Evolutionary conservation across 2,797 vertebrate genomes (phyloP).

Genomic region (Nasua narica): DNA sequence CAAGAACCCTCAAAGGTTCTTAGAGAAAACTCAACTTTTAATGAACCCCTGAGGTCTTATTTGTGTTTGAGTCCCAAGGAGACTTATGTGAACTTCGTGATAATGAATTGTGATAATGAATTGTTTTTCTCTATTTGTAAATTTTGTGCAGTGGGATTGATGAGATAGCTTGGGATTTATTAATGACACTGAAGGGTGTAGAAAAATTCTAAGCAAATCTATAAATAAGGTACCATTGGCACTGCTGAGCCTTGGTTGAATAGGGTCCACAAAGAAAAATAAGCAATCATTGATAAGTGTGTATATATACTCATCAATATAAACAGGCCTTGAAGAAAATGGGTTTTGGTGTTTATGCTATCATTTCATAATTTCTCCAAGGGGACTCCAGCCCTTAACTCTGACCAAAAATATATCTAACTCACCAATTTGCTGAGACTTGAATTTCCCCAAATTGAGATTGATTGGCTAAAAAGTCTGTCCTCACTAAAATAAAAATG

Average conservation of each 20-base stretch:
- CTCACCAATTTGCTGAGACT: background rate
- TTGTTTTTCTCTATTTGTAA: conserved; percentile 47
- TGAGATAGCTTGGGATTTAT: background rate
- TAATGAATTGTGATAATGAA: conserved; percentile 69
- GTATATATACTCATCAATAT: background rate
- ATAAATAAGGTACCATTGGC: background rate
- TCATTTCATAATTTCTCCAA: background rate
- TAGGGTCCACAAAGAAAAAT: background rate
- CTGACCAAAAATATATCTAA: background rate
- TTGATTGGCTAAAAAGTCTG: background rate
- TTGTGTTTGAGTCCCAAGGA: background rate
- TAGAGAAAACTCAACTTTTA: conserved; percentile 64
- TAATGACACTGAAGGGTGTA: background rate
- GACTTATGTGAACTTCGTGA: conserved; percentile 30
- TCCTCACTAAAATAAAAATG: background rate
- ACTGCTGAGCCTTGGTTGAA: background rate
- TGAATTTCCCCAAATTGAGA: conserved; percentile 18
- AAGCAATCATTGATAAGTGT: background rate
- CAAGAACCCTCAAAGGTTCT: conserved; percentile 11
- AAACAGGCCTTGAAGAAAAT: background rate
- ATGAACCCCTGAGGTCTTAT: conserved; percentile 26
- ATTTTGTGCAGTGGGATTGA: conserved; percentile 3
- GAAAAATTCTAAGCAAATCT: background rate
- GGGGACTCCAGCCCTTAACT: background rate
- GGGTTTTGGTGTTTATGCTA: background rate